These are phyloP conservation scores for Apomyelois bistriatella DNA, from an alignment of 2,888 invertebrate species.

Conservation along the genomic window DNA sequence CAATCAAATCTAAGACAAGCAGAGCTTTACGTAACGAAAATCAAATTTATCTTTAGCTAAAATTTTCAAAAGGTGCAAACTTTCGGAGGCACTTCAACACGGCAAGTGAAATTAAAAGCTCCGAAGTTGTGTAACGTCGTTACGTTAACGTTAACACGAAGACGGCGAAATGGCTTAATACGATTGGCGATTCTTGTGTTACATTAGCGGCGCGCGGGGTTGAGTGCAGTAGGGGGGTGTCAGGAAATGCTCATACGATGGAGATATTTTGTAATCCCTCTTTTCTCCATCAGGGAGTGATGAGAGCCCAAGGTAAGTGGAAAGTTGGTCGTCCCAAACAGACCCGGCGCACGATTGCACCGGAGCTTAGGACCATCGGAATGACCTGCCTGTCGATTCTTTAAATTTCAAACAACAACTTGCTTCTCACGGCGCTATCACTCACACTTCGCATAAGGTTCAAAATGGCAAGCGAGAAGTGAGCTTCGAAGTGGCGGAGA, in stretches of 20 bases:
- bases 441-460: too few species aligned
- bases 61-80: background rate
- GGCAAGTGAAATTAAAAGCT: slow-evolving; percentile 10
- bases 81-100: slow-evolving; percentile 6
- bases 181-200: slow-evolving; percentile 41
- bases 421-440: too few species aligned
- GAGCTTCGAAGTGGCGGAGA: too few species aligned
- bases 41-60: background rate
- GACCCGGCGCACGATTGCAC: too few species aligned
- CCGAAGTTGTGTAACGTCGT: slow-evolving; percentile 15
- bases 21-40: slow-evolving; percentile 2
- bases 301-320: too few species aligned
- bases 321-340: too few species aligned
- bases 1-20: too few species aligned
- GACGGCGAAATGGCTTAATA: slow-evolving; percentile 35
- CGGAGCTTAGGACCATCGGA: too few species aligned
- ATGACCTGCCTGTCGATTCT: too few species aligned
- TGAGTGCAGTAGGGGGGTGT: slow-evolving; percentile 45
- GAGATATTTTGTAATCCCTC: background rate
- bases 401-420: too few species aligned
- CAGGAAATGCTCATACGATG: slow-evolving; percentile 13
- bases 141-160: slow-evolving; percentile 5
- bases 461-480: too few species aligned
- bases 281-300: too few species aligned
- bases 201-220: slow-evolving; percentile 35